phyloP scores from a whole-genome alignment of 2,113 vertebrate genomes.

The Choloepus hoffmanni region DNA sequence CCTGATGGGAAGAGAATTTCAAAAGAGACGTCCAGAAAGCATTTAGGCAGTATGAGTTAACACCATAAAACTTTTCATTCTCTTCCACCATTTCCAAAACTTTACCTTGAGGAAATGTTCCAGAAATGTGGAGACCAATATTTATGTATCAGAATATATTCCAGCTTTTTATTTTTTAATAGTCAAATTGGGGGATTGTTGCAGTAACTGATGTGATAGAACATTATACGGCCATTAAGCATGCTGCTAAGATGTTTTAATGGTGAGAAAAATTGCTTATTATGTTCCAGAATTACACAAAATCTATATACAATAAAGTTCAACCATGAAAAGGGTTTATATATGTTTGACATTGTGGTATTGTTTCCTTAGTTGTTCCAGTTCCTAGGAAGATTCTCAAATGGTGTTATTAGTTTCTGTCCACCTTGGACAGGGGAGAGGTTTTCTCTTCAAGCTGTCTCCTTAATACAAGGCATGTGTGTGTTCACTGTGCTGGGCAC shows the following conservation, averaged over 20 bases:
- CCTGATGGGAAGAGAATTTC: not conserved
- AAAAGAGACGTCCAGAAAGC: not conserved
- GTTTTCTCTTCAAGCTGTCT: not conserved
- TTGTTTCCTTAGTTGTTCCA: not conserved
- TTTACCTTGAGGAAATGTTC: not conserved
- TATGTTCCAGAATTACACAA: not conserved
- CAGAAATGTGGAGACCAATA: not conserved
- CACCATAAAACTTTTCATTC: not conserved
- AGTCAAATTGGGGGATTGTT: not conserved
- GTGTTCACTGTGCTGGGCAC: not conserved
- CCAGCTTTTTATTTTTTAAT: not conserved
- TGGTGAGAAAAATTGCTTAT: not conserved
- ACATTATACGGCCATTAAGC: not conserved
- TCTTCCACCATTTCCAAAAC: not conserved
- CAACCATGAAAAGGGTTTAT: not conserved
- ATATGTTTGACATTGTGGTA: not conserved
- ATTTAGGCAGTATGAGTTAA: not conserved
- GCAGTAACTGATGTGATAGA: not conserved
- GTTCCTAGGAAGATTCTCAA: not conserved
- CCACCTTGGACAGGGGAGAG: not conserved
- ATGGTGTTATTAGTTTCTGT: not conserved
- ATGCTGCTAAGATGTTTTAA: conserved; percentile 32
- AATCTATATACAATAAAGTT: conserved; percentile 5
- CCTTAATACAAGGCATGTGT: not conserved
- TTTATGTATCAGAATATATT: conserved; percentile 26